A percentile compares a stretch with the other conserved stretches of the same genome.
phyloP scores from a whole-genome alignment of 1,140 invertebrate species.

The Zaprionus camerounensis region DNA sequence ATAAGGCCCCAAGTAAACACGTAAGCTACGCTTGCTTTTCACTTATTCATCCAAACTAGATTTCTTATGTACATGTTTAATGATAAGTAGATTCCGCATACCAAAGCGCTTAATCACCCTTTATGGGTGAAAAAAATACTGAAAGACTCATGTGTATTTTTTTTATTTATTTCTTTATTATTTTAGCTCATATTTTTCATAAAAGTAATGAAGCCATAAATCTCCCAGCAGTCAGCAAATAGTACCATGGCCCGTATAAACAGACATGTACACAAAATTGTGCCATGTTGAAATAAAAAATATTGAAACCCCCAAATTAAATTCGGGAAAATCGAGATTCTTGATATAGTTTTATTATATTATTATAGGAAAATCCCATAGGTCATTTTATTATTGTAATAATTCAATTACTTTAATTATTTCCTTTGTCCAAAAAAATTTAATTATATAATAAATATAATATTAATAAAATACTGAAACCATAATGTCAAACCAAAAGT shows the following conservation, averaged over 20 bases:
- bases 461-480: too few relatives aligned
- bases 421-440: too few relatives aligned
- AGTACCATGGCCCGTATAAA: neutral
- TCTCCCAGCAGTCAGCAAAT: neutral
- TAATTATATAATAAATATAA: too few relatives aligned
- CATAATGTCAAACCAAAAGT: too few relatives aligned
- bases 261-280: neutral
- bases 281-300: neutral
- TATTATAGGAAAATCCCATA: too few relatives aligned
- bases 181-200: neutral
- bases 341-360: too few relatives aligned
- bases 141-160: neutral
- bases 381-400: too few relatives aligned
- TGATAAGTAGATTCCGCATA: neutral
- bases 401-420: too few relatives aligned
- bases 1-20: neutral
- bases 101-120: neutral
- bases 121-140: neutral
- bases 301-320: neutral
- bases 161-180: neutral
- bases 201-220: neutral
- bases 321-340: too few relatives aligned
- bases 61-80: neutral
- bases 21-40: neutral
- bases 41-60: neutral